Percentiles rank a stretch among this genome's conserved stretches.
Evolutionary conservation across 2,113 vertebrate species (phyloP).

Genomic region (Hippocampus barbouri): DNA sequence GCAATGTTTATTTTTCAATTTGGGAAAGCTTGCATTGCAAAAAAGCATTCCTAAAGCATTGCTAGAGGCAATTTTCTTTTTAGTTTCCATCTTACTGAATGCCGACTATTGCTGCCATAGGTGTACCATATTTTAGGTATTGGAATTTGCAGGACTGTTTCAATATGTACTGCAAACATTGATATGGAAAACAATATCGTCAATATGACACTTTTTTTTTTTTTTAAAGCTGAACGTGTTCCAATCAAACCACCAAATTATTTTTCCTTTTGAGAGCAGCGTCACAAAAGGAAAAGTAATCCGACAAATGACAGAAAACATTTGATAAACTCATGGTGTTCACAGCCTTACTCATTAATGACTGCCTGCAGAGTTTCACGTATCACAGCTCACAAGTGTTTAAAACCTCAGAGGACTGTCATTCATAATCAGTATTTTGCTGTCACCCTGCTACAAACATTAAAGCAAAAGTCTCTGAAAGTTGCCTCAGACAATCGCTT

Average conservation of each 20-base stretch:
- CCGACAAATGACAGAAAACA: background rate
- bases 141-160: background rate
- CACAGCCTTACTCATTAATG: conserved; percentile 2
- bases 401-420: conserved; percentile 29
- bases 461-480: conserved; percentile 45
- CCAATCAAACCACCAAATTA: no score
- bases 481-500: conserved; percentile 40
- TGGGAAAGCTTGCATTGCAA: conserved; percentile 28
- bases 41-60: background rate
- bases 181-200: background rate
- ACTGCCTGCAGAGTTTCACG: background rate
- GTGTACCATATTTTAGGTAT: background rate
- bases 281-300: conserved; percentile 2
- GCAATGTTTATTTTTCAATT: conserved; percentile 16
- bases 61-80: conserved; percentile 15
- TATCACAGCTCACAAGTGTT: conserved; percentile 4
- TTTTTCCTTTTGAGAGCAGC: background rate
- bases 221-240: no score
- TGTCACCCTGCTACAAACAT: conserved; percentile 27
- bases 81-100: conserved; percentile 13
- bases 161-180: background rate
- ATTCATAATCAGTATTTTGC: conserved; percentile 47
- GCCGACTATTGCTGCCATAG: conserved; percentile 1
- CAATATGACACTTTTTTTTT: background rate
- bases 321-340: conserved; percentile 11